phyloP scores from a whole-genome alignment of 2,888 invertebrate genomes.

The Elysia crispata region DNA sequence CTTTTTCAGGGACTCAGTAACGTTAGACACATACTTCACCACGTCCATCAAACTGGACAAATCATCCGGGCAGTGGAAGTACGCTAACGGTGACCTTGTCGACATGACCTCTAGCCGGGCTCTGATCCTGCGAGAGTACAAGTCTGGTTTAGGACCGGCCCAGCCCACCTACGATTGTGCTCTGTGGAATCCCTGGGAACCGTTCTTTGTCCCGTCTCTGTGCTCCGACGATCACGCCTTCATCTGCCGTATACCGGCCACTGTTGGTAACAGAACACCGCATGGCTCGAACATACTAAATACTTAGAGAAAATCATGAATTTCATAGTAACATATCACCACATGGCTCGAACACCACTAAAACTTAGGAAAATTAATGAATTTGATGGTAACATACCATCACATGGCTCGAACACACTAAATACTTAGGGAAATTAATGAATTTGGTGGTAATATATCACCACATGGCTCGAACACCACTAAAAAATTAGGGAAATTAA shows the following conservation, averaged over 20 bases:
- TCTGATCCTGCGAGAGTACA: slow-evolving; percentile 20
- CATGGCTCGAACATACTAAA: too few species aligned
- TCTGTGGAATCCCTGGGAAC: slow-evolving; percentile 34
- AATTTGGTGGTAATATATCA: too few species aligned
- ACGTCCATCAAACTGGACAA: neutral
- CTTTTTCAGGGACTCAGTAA: too few species aligned
- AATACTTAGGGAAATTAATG: too few species aligned
- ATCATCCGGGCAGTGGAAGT: neutral
- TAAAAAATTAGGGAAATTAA: too few species aligned
- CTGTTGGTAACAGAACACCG: too few species aligned
- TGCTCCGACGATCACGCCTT: slow-evolving; percentile 2
- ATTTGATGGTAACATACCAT: too few species aligned
- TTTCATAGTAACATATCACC: neutral
- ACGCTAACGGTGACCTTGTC: slow-evolving; percentile 5
- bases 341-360: too few species aligned
- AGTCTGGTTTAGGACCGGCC: neutral
- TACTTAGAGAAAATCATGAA: neutral
- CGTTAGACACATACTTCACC: slow-evolving; percentile 18
- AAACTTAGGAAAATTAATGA: too few species aligned
- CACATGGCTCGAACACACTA: too few species aligned
- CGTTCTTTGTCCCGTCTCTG: slow-evolving; percentile 13
- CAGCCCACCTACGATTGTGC: slow-evolving; percentile 23
- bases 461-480: too few species aligned
- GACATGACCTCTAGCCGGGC: slow-evolving; percentile 27
- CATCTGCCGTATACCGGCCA: slow-evolving; percentile 2